phyloP scores from a whole-genome alignment of 2,888 invertebrate genomes.

The Drosophila heteroneura region DNA sequence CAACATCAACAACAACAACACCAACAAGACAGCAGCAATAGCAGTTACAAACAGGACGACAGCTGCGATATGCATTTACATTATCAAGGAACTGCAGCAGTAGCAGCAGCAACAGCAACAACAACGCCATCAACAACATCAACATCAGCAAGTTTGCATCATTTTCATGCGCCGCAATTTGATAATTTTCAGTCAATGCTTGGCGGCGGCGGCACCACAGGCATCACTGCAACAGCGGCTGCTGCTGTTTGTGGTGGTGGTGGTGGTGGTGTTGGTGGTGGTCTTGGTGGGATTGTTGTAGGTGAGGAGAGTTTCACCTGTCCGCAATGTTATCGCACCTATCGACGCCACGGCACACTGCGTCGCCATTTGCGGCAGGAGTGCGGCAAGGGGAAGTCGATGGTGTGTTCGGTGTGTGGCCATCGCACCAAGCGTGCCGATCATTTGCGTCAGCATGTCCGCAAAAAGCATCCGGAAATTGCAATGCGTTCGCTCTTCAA shows the following conservation, averaged over 20 bases:
- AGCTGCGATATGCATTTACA: slow-evolving; percentile 54
- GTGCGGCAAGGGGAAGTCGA: slow-evolving; percentile 86
- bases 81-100: slow-evolving; percentile 31
- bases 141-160: slow-evolving; percentile 33
- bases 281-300: slow-evolving; percentile 23
- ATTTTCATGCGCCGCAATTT: slow-evolving; percentile 69
- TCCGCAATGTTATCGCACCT: slow-evolving; percentile 86
- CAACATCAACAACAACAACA: slow-evolving; percentile 41
- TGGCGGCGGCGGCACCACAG: slow-evolving; percentile 9
- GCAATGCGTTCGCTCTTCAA: slow-evolving; percentile 84
- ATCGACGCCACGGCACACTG: slow-evolving; percentile 87
- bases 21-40: slow-evolving; percentile 52
- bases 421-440: slow-evolving; percentile 87
- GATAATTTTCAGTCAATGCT: slow-evolving; percentile 68
- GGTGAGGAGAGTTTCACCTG: slow-evolving; percentile 84
- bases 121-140: slow-evolving; percentile 11
- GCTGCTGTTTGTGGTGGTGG: slow-evolving; percentile 31
- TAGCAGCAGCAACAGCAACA: slow-evolving; percentile 16
- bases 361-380: slow-evolving; percentile 86
- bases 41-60: slow-evolving; percentile 57
- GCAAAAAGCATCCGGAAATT: slow-evolving; percentile 86
- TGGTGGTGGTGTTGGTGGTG: slow-evolving; percentile 25
- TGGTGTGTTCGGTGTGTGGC: slow-evolving; percentile 86
- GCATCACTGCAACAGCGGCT: slow-evolving; percentile 20
- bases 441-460: slow-evolving; percentile 86